phyloP scores from a whole-genome alignment of 2,888 invertebrate species.

The Plagodis dolabraria region DNA sequence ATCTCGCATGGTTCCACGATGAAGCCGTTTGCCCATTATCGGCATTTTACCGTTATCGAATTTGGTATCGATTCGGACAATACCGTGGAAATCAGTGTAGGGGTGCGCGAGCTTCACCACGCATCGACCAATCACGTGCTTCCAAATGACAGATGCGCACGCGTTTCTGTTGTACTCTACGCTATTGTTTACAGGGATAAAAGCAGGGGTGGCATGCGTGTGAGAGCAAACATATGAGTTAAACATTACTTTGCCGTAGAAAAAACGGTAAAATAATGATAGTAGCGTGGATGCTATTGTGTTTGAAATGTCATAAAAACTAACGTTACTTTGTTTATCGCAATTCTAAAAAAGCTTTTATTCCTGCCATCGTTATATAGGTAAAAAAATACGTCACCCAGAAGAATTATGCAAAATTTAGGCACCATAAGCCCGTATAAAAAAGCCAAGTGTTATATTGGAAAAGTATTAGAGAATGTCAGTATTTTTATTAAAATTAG shows the following conservation, averaged over 20 bases:
- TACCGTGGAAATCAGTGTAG: slow-evolving; percentile 73
- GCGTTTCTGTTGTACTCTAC: slow-evolving; percentile 64
- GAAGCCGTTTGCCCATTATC: slow-evolving; percentile 38
- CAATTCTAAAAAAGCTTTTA: too few species aligned
- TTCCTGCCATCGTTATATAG: too few species aligned
- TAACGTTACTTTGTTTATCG: too few species aligned
- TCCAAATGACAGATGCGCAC: slow-evolving; percentile 72
- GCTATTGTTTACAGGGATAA: slow-evolving; percentile 64
- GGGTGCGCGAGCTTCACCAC: slow-evolving; percentile 62
- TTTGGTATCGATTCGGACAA: slow-evolving; percentile 72
- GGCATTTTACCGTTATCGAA: slow-evolving; percentile 65
- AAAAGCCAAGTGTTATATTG: too few species aligned
- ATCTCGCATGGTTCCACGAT: slow-evolving; percentile 33
- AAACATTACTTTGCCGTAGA: slow-evolving; percentile 56
- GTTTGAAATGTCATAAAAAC: slow-evolving; percentile 11
- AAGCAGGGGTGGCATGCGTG: slow-evolving; percentile 66
- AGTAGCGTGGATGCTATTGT: slow-evolving; percentile 12
- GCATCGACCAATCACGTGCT: slow-evolving; percentile 59
- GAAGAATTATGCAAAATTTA: too few species aligned
- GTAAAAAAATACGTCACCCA: too few species aligned
- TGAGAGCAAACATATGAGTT: slow-evolving; percentile 70
- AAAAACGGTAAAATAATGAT: slow-evolving; percentile 52
- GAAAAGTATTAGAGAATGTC: too few species aligned
- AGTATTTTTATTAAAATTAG: too few species aligned
- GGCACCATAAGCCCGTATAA: too few species aligned